These are phyloP conservation scores for Mnemiopsis leidyi DNA, from an alignment of 37 sponge, comb jelly and placozoan genomes.

Conservation along the genomic window DNA sequence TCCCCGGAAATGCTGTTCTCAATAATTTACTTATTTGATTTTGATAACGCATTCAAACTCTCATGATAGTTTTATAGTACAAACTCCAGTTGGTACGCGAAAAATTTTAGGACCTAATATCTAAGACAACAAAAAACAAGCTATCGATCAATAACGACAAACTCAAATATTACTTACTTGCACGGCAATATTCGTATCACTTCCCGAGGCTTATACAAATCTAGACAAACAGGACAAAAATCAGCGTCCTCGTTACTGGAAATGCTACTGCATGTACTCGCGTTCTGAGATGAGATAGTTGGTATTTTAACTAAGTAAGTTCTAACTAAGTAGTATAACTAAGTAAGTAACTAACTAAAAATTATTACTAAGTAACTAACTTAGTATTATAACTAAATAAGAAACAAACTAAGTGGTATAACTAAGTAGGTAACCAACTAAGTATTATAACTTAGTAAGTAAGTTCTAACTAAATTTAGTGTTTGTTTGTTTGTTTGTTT, in stretches of 20 bases:
- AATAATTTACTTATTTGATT: no score
- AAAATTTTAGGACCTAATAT: no score
- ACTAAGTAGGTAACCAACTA: neutral
- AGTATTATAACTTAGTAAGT: no score
- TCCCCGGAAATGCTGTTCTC: no score
- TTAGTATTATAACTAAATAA: neutral
- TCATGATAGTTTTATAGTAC: no score
- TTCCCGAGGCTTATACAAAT: constrained; percentile 73
- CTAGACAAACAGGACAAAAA: constrained; percentile 91
- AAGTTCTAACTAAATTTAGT: no score
- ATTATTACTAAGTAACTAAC: no score
- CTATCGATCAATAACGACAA: no score
- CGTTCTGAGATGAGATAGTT: neutral
- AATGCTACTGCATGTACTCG: constrained; percentile 3
- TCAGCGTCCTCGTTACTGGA: constrained; percentile 68
- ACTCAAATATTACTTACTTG: constrained; percentile 73
- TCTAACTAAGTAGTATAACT: neutral
- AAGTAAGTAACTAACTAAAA: neutral
- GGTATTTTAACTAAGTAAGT: neutral
- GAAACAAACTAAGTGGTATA: neutral
- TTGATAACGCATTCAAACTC: no score
- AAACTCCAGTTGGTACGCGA: no score
- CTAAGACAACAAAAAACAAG: no score
- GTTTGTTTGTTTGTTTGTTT: no score
- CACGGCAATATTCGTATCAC: constrained; percentile 79